These are phyloP conservation scores for Tapirus indicus DNA, from an alignment of 2,797 vertebrate species.

Conservation along the genomic window DNA sequence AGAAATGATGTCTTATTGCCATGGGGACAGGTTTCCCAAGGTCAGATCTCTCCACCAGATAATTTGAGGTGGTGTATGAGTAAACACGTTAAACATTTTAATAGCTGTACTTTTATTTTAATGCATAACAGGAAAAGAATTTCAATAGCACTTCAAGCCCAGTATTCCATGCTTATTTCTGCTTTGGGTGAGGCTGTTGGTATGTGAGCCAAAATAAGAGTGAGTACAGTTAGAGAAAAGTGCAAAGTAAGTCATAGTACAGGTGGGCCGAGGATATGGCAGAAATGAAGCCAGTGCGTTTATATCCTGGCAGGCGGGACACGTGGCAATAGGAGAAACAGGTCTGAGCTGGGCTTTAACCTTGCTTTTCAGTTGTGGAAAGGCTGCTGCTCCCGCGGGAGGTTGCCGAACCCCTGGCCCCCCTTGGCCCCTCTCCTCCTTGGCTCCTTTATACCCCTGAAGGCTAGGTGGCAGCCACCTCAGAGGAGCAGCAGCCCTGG, in stretches of 20 bases:
- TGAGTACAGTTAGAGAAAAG: background rate
- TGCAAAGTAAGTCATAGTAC: background rate
- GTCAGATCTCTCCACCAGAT: background rate
- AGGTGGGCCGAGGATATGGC: background rate
- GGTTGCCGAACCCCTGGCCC: background rate
- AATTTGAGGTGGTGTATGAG: conserved; percentile 11
- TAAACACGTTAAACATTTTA: conserved; percentile 35
- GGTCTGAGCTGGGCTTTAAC: background rate
- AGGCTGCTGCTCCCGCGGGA: background rate
- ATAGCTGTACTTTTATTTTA: conserved; percentile 52
- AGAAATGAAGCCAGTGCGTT: fast-evolving
- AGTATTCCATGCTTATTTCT: background rate
- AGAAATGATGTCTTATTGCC: background rate
- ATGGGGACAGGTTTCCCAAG: conserved; percentile 7
- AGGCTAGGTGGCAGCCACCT: background rate
- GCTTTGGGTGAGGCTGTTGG: conserved; percentile 66
- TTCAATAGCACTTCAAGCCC: conserved; percentile 20
- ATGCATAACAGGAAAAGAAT: conserved; percentile 63
- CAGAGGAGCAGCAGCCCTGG: background rate
- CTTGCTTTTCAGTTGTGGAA: no score
- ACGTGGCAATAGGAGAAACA: fast-evolving
- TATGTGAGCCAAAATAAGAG: conserved; percentile 56
- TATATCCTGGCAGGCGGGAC: fast-evolving
- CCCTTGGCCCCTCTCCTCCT: background rate
- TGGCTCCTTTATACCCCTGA: background rate